A percentile compares a stretch with the other conserved stretches of the same genome.
phyloP scores from a whole-genome alignment of 2,797 vertebrate species.

The Cryptoblepharus egeriae region DNA sequence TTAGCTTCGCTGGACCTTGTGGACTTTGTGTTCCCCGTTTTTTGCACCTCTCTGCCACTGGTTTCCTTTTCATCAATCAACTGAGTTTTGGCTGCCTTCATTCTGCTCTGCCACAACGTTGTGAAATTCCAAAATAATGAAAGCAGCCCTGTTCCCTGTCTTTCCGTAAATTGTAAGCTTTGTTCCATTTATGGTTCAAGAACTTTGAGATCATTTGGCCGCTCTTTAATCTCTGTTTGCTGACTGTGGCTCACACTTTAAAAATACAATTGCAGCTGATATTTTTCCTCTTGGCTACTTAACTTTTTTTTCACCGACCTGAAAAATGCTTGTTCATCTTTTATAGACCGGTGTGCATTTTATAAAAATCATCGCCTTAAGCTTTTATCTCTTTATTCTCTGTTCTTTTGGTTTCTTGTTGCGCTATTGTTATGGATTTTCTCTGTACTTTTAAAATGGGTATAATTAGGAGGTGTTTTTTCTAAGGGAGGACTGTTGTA shows the following conservation, averaged over 20 bases:
- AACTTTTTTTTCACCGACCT: slow-evolving; percentile 29
- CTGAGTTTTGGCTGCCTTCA: slow-evolving; percentile 45
- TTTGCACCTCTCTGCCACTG: accelerated
- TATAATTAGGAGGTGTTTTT: not conserved
- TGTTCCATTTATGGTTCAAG: slow-evolving; percentile 46
- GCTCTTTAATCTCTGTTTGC: slow-evolving; percentile 50
- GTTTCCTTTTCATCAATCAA: slow-evolving; percentile 44
- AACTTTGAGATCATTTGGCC: slow-evolving; percentile 38
- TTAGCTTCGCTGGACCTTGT: slow-evolving; percentile 4
- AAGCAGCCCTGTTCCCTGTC: slow-evolving; percentile 34
- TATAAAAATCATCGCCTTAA: not conserved
- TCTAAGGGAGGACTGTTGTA: too few species aligned
- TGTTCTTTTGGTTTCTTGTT: not conserved
- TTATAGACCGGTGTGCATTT: not conserved
- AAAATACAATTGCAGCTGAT: accelerated
- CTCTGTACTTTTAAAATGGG: not conserved
- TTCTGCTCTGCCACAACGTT: slow-evolving; percentile 33
- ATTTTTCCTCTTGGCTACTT: not conserved
- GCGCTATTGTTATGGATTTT: not conserved
- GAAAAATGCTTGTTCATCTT: not conserved
- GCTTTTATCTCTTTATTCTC: slow-evolving; percentile 1
- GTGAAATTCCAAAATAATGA: slow-evolving; percentile 51
- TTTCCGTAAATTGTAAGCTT: slow-evolving; percentile 30
- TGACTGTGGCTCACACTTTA: slow-evolving; percentile 27
- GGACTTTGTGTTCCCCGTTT: slow-evolving; percentile 39